Evolutionary conservation across 2,113 vertebrate species (phyloP).

Genomic region (Polypterus bichir): DNA sequence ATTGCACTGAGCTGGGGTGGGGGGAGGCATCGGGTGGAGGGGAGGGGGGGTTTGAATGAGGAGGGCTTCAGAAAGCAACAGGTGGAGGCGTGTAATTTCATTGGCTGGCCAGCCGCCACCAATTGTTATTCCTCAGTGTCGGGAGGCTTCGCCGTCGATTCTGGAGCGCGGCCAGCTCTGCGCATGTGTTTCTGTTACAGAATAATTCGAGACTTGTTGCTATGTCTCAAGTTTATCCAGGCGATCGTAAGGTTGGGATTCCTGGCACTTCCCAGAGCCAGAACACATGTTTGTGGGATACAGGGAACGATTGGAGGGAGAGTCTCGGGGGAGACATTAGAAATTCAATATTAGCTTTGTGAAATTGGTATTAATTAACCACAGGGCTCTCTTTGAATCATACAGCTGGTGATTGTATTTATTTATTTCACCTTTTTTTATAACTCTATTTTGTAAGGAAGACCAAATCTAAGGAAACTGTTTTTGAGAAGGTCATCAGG

Average conservation of each 20-base stretch:
- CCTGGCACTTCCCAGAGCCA: slow-evolving; percentile 29
- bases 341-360: slow-evolving; percentile 57
- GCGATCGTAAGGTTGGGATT: slow-evolving; percentile 23
- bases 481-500: too few relatives aligned
- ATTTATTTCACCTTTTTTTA: too few relatives aligned
- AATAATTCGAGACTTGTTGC: slow-evolving; percentile 23
- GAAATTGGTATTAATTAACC: slow-evolving; percentile 64
- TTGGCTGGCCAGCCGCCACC: slow-evolving; percentile 17
- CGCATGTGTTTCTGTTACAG: slow-evolving; percentile 15
- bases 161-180: slow-evolving; percentile 5
- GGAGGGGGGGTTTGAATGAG: slow-evolving; percentile 11
- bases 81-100: slow-evolving; percentile 31
- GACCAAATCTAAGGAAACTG: too few relatives aligned
- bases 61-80: slow-evolving; percentile 36
- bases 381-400: slow-evolving; percentile 42
- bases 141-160: slow-evolving; percentile 13
- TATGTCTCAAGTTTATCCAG: slow-evolving; percentile 27
- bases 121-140: slow-evolving; percentile 8
- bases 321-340: slow-evolving; percentile 52
- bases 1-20: too few relatives aligned
- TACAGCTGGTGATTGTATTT: slow-evolving; percentile 18
- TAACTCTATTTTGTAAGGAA: not conserved
- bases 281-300: slow-evolving; percentile 37
- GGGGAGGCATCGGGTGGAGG: too few relatives aligned
- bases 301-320: slow-evolving; percentile 37